These are phyloP conservation scores for Sycophila texana DNA, from an alignment of 2,888 invertebrate genomes.

Conservation along the genomic window DNA sequence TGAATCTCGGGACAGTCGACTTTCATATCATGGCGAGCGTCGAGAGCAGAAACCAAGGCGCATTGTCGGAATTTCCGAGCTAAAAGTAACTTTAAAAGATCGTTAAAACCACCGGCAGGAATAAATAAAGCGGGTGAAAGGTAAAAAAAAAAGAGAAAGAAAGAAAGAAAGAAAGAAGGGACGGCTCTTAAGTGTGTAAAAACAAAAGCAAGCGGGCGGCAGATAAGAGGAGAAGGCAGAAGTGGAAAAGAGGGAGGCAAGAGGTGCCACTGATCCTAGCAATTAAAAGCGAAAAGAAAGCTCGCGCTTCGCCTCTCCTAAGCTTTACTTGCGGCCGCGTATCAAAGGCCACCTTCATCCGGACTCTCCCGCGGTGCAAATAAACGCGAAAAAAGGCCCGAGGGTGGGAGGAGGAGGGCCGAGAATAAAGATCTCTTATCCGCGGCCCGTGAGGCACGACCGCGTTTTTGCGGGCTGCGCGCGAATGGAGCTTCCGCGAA, in stretches of 20 bases:
- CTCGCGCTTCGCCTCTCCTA: not conserved
- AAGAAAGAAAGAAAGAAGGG: not conserved
- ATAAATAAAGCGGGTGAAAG: slow-evolving; percentile 37
- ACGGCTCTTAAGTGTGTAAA: slow-evolving; percentile 29
- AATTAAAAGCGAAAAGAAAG: slow-evolving; percentile 55
- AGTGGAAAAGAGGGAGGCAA: slow-evolving; percentile 31
- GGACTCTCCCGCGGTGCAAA: slow-evolving; percentile 32
- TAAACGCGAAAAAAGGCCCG: not conserved
- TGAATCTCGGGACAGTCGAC: not conserved
- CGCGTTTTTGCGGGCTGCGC: slow-evolving; percentile 26
- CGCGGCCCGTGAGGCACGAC: slow-evolving; percentile 35
- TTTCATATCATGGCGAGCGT: not conserved
- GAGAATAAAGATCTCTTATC: slow-evolving; percentile 56
- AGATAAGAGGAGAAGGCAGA: slow-evolving; percentile 27
- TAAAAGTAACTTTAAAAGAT: slow-evolving; percentile 7
- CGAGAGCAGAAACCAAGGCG: not conserved
- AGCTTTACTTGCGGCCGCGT: slow-evolving; percentile 37
- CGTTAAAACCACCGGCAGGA: slow-evolving; percentile 21
- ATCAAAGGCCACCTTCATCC: slow-evolving; percentile 50
- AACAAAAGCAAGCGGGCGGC: slow-evolving; percentile 6
- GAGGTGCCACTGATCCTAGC: slow-evolving; percentile 49
- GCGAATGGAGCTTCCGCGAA: slow-evolving; percentile 11
- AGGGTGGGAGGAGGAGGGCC: no score
- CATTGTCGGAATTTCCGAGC: slow-evolving; percentile 24
- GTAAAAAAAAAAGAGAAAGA: not conserved